Evolutionary conservation across 2,888 invertebrate species (phyloP).

Genomic region (Steinernema scapterisci): DNA sequence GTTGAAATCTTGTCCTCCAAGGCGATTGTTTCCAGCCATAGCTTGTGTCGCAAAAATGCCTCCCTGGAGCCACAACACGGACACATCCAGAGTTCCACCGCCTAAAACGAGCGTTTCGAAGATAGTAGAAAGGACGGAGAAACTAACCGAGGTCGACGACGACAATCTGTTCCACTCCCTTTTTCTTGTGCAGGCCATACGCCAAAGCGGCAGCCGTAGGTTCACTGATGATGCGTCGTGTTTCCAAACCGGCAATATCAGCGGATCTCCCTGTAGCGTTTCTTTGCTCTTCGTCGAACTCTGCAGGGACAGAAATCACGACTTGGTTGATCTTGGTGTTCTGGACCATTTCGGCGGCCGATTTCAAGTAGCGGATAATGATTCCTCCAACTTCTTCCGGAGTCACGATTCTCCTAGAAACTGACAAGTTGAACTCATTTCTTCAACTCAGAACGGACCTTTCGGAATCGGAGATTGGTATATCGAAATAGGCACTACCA

Average conservation of each 20-base stretch:
- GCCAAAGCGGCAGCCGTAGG: slow-evolving; percentile 72
- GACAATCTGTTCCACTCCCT: slow-evolving; percentile 69
- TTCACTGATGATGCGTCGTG: slow-evolving; percentile 71
- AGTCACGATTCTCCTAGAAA: slow-evolving; percentile 44
- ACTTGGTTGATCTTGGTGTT: slow-evolving; percentile 56
- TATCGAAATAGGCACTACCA: slow-evolving; percentile 60
- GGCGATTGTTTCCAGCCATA: slow-evolving; percentile 72
- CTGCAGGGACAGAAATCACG: slow-evolving; percentile 72
- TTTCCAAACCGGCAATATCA: slow-evolving; percentile 69
- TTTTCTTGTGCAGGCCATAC: slow-evolving; percentile 71
- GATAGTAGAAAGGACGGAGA: slow-evolving; percentile 4
- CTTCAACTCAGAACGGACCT: slow-evolving; percentile 42
- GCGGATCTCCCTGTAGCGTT: slow-evolving; percentile 70
- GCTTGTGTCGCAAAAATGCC: slow-evolving; percentile 71
- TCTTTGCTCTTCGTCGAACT: slow-evolving; percentile 70
- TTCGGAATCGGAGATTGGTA: slow-evolving; percentile 54
- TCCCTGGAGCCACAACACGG: slow-evolving; percentile 71
- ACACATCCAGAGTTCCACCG: slow-evolving; percentile 70
- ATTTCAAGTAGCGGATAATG: slow-evolving; percentile 59
- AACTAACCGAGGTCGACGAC: slow-evolving; percentile 71
- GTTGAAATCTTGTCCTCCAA: slow-evolving; percentile 73
- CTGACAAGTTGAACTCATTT: no score
- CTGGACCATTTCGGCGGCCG: slow-evolving; percentile 50
- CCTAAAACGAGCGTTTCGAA: no score
- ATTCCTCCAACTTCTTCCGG: slow-evolving; percentile 66